Base-by-base conservation (phyloP, 2,113 vertebrate genomes). In the Pituophis catenifer region DNA sequence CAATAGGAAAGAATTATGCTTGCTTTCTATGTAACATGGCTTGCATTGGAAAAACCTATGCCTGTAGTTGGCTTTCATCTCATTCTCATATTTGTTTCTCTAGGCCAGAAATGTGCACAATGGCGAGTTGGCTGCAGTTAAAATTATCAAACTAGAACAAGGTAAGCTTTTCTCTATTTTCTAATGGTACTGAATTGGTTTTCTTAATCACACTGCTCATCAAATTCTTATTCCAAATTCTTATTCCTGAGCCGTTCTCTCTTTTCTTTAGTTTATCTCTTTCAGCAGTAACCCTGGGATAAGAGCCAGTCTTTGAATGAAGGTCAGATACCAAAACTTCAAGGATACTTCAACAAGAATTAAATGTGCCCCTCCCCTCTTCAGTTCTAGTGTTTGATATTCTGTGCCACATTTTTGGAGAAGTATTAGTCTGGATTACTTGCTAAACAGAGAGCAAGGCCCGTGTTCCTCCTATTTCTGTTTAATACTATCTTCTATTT, bases 61-160 rank as follows among this genome's bases (percentile, higher is more conserved):
- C 17, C 17, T 44, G 1, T 44, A 9, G 17, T 81, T 53, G 26
- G 13, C 23, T 52, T 87, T 15, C 23, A 55, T n/a, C 87, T 8
- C 29, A 53, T 54, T 29, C 29, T 88, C 26, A 89, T 89, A 96
- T 89, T 97, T 89, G 96, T n/a, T 88, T 89, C 52, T 97, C 93
- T 98, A 99, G 99, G 99, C 99, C 95, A 98, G 99, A 96, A 99
- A 99, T 96, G 97, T 99, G 94, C 98, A 99, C 91, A 99, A 98
- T 0, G 99, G 99, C 96, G 99, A 99, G 93, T 97, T 99, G 94
- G 99, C 99, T 95, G 99, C 99, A 95, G 99, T 99, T 94, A 99
- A 99, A 98, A 99, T 99, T 95, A 99, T 99, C 95, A 99, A 99
- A 96, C 97, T 99, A 97, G 99, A 99, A 96, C 99, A 98, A 97